Evolutionary conservation across 2,888 invertebrate species (phyloP).

Genomic region (Drosophila leonis): DNA sequence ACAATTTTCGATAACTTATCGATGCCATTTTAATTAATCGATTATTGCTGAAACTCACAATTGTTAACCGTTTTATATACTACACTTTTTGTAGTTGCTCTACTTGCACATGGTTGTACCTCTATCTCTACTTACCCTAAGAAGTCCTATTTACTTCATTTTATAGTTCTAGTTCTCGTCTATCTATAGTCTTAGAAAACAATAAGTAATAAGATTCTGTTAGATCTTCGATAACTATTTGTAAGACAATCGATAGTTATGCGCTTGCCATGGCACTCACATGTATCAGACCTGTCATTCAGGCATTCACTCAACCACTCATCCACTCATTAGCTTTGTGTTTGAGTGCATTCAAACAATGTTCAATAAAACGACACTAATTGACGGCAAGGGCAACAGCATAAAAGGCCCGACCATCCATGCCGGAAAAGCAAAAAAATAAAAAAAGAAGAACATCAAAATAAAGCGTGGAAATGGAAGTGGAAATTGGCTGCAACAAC

Average conservation of each 20-base stretch:
- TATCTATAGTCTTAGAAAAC: neutral
- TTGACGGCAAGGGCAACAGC: constrained; percentile 77
- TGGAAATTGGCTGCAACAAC: constrained; percentile 57
- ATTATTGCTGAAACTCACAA: no score
- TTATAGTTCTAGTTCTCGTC: no score
- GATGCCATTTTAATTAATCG: no score
- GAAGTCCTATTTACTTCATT: no score
- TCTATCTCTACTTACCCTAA: no score
- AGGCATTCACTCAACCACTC: constrained; percentile 18
- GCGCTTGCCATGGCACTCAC: neutral
- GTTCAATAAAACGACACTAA: constrained; percentile 74
- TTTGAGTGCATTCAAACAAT: constrained; percentile 66
- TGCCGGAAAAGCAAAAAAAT: constrained; percentile 68
- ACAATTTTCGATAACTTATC: neutral
- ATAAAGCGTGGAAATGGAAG: constrained; percentile 48
- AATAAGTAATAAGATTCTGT: neutral
- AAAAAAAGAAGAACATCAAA: constrained; percentile 24
- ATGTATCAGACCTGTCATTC: neutral
- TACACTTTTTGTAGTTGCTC: no score
- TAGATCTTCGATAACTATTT: neutral
- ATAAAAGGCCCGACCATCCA: constrained; percentile 53
- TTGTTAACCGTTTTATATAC: no score
- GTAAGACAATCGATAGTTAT: constrained; percentile 1
- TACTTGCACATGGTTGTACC: no score
- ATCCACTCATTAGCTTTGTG: constrained; percentile 44